Conservation (phyloP, 92 coral and sea anemone species). For the Anthopleura xanthogrammica region DNA sequence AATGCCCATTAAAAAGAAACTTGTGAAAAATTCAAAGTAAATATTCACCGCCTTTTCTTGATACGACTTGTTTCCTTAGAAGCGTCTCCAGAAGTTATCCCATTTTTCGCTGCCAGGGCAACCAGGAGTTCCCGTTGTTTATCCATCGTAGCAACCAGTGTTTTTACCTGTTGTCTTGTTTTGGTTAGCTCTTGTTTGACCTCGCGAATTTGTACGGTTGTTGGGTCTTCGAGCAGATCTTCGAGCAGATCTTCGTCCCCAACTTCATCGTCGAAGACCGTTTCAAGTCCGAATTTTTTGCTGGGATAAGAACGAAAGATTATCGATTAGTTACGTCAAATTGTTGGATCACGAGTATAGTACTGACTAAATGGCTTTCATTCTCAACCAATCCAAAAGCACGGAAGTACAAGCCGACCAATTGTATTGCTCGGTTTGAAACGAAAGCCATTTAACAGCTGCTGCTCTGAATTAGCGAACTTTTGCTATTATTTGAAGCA, state of each 20-base stretch:
- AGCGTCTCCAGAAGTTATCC: background rate
- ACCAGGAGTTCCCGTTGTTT: conserved; percentile 23
- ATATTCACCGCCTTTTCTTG: background rate
- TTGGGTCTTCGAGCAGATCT: conserved; percentile 27
- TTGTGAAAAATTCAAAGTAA: background rate
- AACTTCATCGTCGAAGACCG: conserved; percentile 1
- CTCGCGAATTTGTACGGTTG: conserved; percentile 19
- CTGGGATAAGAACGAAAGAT: background rate
- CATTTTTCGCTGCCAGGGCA: conserved; percentile 27
- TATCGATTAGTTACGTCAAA: background rate
- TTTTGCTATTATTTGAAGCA: background rate
- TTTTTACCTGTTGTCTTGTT: conserved; percentile 31
- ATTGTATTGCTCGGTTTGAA: too few species aligned
- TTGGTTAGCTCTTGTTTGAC: conserved; percentile 24
- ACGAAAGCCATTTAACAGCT: background rate
- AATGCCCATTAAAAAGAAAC: too few species aligned
- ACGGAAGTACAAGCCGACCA: too few species aligned
- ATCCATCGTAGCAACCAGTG: conserved; percentile 25
- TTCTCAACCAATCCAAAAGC: too few species aligned
- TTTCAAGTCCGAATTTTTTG: background rate
- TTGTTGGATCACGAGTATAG: background rate
- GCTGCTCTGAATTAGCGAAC: background rate
- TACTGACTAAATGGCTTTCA: too few species aligned
- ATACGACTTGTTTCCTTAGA: background rate
- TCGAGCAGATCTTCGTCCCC: conserved; percentile 24